Base-by-base conservation (phyloP, 1,140 invertebrate species). In the Mactra quadrangularis region DNA sequence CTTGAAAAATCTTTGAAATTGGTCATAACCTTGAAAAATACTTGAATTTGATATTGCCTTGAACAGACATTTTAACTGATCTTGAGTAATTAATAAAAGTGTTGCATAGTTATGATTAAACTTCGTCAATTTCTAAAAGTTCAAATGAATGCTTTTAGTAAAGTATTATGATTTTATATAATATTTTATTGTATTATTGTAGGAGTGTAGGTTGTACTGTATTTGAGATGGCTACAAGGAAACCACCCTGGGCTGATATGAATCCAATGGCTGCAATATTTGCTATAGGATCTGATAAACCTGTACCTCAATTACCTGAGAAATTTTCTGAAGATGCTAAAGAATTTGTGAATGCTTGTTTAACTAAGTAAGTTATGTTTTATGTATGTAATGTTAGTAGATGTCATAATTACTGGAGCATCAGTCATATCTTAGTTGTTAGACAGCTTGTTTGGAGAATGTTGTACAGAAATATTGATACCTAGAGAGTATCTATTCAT, bases 151-250 rank as follows among this genome's bases (percentile, higher is more conserved):
- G n/a, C n/a, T n/a, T n/a, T n/a, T n/a, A n/a, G n/a, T n/a, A n/a
- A n/a, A n/a, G n/a, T n/a, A n/a, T n/a, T n/a, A n/a, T n/a, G n/a
- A n/a, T n/a, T n/a, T n/a, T n/a, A n/a, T n/a, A n/a, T n/a, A n/a
- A n/a, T n/a, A n/a, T 41, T 7, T 41, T 57, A 41, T 64, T 19
- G 38, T 85, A 41, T 79, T 41, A 29, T 85, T 79, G 31, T 84
- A 91, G 90, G 90, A 92, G 91, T 86, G 87, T 93, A 68, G 92
- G 92, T 1, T 93, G 92, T 81, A 92, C 92, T 41, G 90, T 93
- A 45, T 93, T 92, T 90, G 92, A 93, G 83, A 93, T 93, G 92
- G 92, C 92, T 19, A 93, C 92, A 15, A 89, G 87, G 35, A 91
- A 91, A 84, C 92, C 92, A 60, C 92, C 92, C 70, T 93, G 92